Percentiles rank a stretch among this genome's conserved stretches.
Evolutionary conservation across 2,113 vertebrate genomes (phyloP).

Genomic region (Lates calcarifer): DNA sequence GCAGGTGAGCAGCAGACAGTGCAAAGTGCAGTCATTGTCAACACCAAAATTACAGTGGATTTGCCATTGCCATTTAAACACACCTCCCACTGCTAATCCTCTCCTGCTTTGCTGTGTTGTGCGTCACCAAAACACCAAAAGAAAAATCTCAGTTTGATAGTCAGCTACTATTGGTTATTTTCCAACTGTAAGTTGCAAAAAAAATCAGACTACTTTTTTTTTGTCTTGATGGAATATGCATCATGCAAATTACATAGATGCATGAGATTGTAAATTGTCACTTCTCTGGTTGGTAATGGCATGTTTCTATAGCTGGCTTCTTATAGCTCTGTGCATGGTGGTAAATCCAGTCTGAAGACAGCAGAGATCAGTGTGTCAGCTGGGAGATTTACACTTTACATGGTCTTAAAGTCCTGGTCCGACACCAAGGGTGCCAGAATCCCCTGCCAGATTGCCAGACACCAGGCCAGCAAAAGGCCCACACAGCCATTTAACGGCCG

Average conservation of each 20-base stretch:
- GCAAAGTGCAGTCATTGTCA: not conserved
- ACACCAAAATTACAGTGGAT: too few relatives aligned
- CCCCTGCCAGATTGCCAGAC: slow-evolving; percentile 64
- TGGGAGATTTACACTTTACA: slow-evolving; percentile 75
- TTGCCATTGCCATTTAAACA: slow-evolving; percentile 17
- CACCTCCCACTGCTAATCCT: not conserved
- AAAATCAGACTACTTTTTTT: not conserved
- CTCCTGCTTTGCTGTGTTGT: not conserved
- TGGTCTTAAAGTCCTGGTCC: slow-evolving; percentile 66
- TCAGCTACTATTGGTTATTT: not conserved
- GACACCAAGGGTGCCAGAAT: slow-evolving; percentile 66
- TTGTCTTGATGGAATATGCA: not conserved
- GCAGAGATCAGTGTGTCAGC: slow-evolving; percentile 60
- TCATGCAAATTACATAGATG: not conserved
- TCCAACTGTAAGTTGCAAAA: not conserved
- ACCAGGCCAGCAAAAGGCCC: slow-evolving; percentile 53
- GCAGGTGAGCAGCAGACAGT: not conserved
- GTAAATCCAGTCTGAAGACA: slow-evolving; percentile 62
- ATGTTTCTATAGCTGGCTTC: slow-evolving; percentile 34
- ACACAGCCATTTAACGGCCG: slow-evolving; percentile 65
- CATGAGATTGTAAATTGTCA: not conserved
- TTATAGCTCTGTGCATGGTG: slow-evolving; percentile 51
- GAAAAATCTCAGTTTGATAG: not conserved
- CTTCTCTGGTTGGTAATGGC: slow-evolving; percentile 20
- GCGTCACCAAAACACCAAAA: slow-evolving; percentile 29